Percentiles rank a stretch among this genome's conserved stretches.
Evolutionary conservation across 2,797 vertebrate genomes (phyloP).

Genomic region (Danio jaintianensis): DNA sequence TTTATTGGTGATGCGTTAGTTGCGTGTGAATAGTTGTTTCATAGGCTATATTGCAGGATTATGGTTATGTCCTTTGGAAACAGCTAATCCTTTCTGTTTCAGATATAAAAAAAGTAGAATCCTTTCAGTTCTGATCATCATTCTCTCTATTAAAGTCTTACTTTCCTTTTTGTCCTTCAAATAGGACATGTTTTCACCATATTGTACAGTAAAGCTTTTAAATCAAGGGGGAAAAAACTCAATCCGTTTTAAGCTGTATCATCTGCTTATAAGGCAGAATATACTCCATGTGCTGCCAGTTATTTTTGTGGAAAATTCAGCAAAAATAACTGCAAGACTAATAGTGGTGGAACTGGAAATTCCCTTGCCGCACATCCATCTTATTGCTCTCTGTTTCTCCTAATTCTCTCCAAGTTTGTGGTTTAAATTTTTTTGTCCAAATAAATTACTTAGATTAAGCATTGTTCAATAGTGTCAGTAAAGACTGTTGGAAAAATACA

Average conservation of each 20-base stretch:
- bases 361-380: neutral
- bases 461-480: too few species aligned
- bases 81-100: conserved; percentile 34
- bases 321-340: conserved; percentile 51
- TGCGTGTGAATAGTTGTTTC: conserved; percentile 22
- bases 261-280: conserved; percentile 58
- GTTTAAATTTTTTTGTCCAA: too few species aligned
- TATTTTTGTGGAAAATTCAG: conserved; percentile 49
- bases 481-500: too few species aligned
- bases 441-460: too few species aligned
- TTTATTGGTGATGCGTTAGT: neutral
- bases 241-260: conserved; percentile 34
- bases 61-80: conserved; percentile 44
- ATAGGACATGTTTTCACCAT: conserved; percentile 9
- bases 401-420: neutral
- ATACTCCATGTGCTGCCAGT: conserved; percentile 20
- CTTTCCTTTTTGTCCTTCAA: conserved; percentile 9
- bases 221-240: neutral
- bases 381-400: neutral
- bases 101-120: conserved; percentile 25
- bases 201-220: conserved; percentile 26
- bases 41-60: conserved; percentile 46
- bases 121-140: neutral
- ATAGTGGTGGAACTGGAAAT: conserved; percentile 33
- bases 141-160: conserved; percentile 7